Percentiles rank a stretch among this genome's conserved stretches.
These are phyloP conservation scores for Drosophila baimaii DNA, from an alignment of 1,140 invertebrate species.

Conservation along the genomic window DNA sequence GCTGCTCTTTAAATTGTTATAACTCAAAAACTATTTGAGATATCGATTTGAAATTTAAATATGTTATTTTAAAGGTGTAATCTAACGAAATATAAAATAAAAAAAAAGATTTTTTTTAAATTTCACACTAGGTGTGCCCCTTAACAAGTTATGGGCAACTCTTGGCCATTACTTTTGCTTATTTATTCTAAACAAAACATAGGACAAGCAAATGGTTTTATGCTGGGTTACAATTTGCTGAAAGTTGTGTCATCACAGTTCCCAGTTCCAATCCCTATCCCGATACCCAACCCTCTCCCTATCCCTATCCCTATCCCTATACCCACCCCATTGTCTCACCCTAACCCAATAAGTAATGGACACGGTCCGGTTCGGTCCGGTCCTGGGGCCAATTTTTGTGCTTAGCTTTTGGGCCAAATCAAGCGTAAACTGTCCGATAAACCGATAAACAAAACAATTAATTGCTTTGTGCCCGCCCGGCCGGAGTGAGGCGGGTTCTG, in stretches of 20 bases:
- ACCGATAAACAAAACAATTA: slow-evolving; percentile 82
- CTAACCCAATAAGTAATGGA: slow-evolving; percentile 49
- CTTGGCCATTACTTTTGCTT: neutral
- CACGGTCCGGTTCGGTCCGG: neutral
- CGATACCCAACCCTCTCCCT: neutral
- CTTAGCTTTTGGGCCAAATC: slow-evolving; percentile 58
- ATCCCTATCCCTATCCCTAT: neutral
- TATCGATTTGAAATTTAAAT: no score
- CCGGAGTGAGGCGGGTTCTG: slow-evolving; percentile 9
- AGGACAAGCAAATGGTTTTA: no score
- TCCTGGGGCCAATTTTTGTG: slow-evolving; percentile 40
- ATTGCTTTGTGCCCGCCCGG: slow-evolving; percentile 68
- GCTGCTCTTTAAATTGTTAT: no score
- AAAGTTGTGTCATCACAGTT: slow-evolving; percentile 22
- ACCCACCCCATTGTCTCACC: no score
- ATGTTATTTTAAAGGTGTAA: no score
- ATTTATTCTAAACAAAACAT: neutral
- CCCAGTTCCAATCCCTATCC: neutral
- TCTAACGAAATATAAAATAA: no score
- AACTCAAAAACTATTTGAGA: no score
- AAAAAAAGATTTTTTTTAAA: no score
- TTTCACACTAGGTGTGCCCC: no score
- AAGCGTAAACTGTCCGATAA: slow-evolving; percentile 77
- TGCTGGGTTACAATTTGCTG: slow-evolving; percentile 1
- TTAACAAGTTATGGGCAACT: no score